Base-by-base conservation (phyloP, 2,797 vertebrate genomes). In the Gorsachius magnificus region DNA sequence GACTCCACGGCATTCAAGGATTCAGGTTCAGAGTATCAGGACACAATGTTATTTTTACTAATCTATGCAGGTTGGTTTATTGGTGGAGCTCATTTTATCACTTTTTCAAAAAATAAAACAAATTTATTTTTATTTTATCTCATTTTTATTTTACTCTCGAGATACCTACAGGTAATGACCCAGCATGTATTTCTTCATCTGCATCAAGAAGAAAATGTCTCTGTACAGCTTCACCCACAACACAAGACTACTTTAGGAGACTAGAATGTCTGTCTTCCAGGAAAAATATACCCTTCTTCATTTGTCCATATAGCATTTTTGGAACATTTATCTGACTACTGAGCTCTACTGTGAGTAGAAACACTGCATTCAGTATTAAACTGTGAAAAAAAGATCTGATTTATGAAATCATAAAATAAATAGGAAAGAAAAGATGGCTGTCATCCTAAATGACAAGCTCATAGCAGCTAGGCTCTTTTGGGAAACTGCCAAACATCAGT, bases 321-420 rank as follows among this genome's bases (percentile, higher is more conserved):
- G 26, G 24, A 64, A 65, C 16, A 58, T 71, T 74, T 56, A 41
- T 41, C 20, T 85, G 57, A 87, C 45, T 63, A 24, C 28, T 75
- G 45, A 70, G 45, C 8, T 91, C 43, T 78, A 35, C 43, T n/a
- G 15, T 65, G 71, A 94, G n/a, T 46, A 77, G 63, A 88, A 91
- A 65, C 68, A 35, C 5, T 48, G 2, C 46, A 75, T 76, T 80
- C 71, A 78, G 18, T 78, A 35, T 71, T 89, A 80, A 83, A 51
- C 15, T 54, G 58, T 31, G 46, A 8, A 12, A 56, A 81, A 83
- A 61, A 72, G 1, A 36, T 65, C 7, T 54, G 19, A 78, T 94
- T 85, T 74, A 53, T 87, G 78, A 87, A 89, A 92, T 78, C 29
- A 36, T 65, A 95, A 79, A 93, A 61, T 75, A 93, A 94, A 90